These are phyloP conservation scores for Chydorus sphaericus DNA, from an alignment of 2,888 invertebrate genomes.

Conservation along the genomic window DNA sequence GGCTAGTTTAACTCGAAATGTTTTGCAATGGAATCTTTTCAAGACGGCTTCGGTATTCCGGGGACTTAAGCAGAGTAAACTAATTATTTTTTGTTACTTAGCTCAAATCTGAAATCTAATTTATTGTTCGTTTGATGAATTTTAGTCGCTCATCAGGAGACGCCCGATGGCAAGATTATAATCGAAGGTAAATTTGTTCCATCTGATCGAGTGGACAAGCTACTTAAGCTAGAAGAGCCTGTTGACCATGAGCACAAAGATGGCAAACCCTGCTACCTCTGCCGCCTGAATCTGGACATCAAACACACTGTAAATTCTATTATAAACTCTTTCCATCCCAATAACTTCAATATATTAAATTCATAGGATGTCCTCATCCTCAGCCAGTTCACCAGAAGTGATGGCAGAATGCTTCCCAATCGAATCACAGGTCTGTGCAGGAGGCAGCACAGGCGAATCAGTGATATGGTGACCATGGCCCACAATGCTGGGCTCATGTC, in stretches of 20 bases:
- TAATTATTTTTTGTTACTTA: not conserved
- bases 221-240: not conserved
- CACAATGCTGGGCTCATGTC: constrained; percentile 77
- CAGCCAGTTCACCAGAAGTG: constrained; percentile 66
- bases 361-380: constrained; percentile 71
- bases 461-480: constrained; percentile 65
- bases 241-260: not conserved
- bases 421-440: constrained; percentile 62
- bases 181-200: not conserved
- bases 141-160: not conserved
- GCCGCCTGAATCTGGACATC: constrained; percentile 51
- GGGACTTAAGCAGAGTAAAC: not conserved
- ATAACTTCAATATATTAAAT: constrained; percentile 6
- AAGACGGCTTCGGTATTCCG: not conserved
- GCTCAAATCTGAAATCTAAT: not conserved
- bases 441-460: constrained; percentile 59
- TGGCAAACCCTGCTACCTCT: constrained; percentile 45
- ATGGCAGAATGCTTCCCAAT: constrained; percentile 68
- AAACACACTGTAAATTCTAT: constrained; percentile 51
- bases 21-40: not conserved
- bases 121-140: not conserved
- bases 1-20: not conserved
- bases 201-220: not conserved
- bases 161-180: not conserved
- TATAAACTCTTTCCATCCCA: constrained; percentile 1